Conservation (phyloP, 2,113 vertebrate genomes). For the Nestor notabilis region DNA sequence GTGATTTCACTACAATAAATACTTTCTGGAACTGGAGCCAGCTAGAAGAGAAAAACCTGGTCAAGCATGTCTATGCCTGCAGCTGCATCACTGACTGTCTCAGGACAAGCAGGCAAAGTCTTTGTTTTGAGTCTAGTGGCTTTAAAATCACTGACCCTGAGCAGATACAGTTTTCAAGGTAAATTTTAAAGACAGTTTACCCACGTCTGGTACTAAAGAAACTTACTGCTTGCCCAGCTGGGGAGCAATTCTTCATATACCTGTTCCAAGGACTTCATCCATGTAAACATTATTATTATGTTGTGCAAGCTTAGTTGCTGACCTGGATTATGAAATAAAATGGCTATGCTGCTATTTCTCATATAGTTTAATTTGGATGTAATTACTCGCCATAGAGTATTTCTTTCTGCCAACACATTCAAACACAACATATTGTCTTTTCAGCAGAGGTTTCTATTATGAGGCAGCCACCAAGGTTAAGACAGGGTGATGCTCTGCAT, state of each 20-base stretch:
- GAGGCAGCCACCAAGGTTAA: background rate
- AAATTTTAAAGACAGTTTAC: background rate
- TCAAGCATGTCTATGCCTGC: background rate
- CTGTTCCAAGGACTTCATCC: background rate
- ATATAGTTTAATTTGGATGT: background rate
- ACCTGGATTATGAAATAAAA: background rate
- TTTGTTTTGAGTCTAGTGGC: background rate
- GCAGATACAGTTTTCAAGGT: background rate
- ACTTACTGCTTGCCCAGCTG: background rate
- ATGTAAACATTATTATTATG: background rate
- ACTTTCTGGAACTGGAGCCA: background rate
- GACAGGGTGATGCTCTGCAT: background rate
- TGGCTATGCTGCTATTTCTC: background rate
- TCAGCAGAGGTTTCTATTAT: background rate
- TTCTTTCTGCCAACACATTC: background rate
- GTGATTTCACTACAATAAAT: background rate
- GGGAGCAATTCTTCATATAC: background rate
- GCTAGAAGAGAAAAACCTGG: background rate
- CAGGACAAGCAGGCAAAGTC: background rate
- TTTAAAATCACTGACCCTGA: background rate
- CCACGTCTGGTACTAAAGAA: background rate
- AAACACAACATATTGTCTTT: background rate
- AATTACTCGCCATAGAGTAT: accelerated
- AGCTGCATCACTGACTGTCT: background rate
- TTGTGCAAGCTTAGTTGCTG: background rate